A percentile compares a stretch with the other conserved stretches of the same genome.
Evolutionary conservation across 2,888 invertebrate genomes (phyloP).

Genomic region (Alentia gelatinosa): DNA sequence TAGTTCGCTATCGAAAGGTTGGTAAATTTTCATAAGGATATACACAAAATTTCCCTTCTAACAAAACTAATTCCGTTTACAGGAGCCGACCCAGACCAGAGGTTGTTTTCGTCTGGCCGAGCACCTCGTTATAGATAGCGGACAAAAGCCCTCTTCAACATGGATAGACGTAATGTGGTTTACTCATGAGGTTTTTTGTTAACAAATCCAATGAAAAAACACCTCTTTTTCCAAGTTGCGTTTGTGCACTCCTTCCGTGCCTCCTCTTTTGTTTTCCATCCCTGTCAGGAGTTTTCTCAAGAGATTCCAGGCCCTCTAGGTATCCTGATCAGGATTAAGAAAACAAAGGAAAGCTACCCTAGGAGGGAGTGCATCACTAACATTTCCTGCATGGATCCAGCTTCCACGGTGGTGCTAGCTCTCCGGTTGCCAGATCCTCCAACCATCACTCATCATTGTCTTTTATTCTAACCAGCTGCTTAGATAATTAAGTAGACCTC

Average conservation of each 20-base stretch:
- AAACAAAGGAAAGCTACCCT: background rate
- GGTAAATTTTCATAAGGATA: background rate
- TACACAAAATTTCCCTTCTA: background rate
- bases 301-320: background rate
- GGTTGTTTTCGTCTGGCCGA: constrained; percentile 20
- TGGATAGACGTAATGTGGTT: constrained; percentile 45
- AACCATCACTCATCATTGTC: background rate
- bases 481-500: constrained; percentile 14
- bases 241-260: constrained; percentile 45
- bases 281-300: background rate
- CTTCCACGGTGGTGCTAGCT: background rate
- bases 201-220: background rate
- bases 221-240: constrained; percentile 49
- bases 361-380: constrained; percentile 42
- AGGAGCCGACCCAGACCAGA: constrained; percentile 26
- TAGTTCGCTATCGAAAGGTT: background rate
- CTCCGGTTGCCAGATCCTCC: constrained; percentile 27
- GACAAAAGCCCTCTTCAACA: constrained; percentile 6
- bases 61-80: background rate
- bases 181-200: background rate
- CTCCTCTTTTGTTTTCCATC: constrained; percentile 40
- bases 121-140: background rate
- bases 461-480: constrained; percentile 30
- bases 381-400: constrained; percentile 28
- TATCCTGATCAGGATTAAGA: constrained; percentile 10